phyloP scores from a whole-genome alignment of 2,888 invertebrate species.

The Tanytarsus gracilentus region DNA sequence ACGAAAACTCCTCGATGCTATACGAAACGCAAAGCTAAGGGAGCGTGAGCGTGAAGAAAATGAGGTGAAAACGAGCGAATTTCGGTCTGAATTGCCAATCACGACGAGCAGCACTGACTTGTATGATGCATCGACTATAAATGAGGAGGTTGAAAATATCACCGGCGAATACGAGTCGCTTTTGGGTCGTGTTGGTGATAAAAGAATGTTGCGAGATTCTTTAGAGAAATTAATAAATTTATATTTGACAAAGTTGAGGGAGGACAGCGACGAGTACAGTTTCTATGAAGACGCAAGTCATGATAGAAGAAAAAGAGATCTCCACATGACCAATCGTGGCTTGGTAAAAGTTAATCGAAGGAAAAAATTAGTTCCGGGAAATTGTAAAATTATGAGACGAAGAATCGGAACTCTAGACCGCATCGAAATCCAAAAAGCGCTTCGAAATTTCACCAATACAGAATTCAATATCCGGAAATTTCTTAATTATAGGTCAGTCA shows the following conservation, averaged over 20 bases:
- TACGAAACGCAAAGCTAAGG: slow-evolving; percentile 32
- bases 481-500: slow-evolving; percentile 48
- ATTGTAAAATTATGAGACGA: slow-evolving; percentile 27
- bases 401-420: slow-evolving; percentile 33
- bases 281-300: background rate
- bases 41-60: slow-evolving; percentile 30
- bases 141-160: background rate
- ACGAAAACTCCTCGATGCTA: slow-evolving; percentile 34
- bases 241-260: slow-evolving; percentile 16
- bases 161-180: background rate
- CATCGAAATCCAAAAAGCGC: slow-evolving; percentile 33
- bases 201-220: background rate
- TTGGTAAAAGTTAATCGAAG: background rate
- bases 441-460: slow-evolving; percentile 32
- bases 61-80: slow-evolving; percentile 9
- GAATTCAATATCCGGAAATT: slow-evolving; percentile 45
- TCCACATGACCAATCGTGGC: background rate
- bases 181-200: background rate
- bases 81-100: background rate
- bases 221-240: slow-evolving; percentile 21
- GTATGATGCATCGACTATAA: slow-evolving; percentile 8
- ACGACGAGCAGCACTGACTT: background rate
- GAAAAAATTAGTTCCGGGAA: background rate
- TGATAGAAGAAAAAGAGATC: background rate
- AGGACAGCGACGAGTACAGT: slow-evolving; percentile 8